Base-by-base conservation (phyloP, 2,797 vertebrate genomes). In the Acanthurus lineatus region DNA sequence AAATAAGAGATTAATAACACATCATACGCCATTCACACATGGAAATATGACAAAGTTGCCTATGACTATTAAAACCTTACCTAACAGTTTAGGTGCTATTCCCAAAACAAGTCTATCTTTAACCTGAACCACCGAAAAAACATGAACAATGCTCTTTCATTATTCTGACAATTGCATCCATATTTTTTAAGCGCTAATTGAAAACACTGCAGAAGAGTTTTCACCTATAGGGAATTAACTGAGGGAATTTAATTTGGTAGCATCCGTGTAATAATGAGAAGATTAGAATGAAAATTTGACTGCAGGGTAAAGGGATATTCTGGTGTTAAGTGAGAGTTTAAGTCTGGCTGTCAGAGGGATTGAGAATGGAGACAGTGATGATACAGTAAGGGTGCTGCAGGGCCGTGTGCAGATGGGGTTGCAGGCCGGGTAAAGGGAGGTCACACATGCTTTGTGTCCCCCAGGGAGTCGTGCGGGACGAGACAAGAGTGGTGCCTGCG, bases 361-460 rank as follows among this genome's bases (percentile, higher is more conserved):
- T 81, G 54, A 88, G 70, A 67, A 38, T 64, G 76, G 77, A 90
- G 83, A 81, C 86, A 82, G 76, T 73, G 79, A 73, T 73, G 78
- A 83, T 89, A 89, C 91, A 85, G 87, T 83, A 79, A 86, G 72
- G 86, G 54, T 65, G 82, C 48, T 48, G 51, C 17, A 73, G 76
- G 86, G 80, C 86, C 19, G 22, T 65, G 77, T 76, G 79, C 47
- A 81, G 77, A 88, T 76, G 83, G 76, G 61, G 73, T 87, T 87
- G 79, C 75, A 68, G 68, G 72, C 77, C 70, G 83, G 71, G 73
- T 84, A 86, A 86, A 88, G 78, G 72, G 82, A 89, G 91, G 91
- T 94, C 92, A 93, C 88, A 90, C 86, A 91, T 92, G 88, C 86
- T 93, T 89, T 89, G 87, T 81, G 77, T 88, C 87, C 93, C 91